Conservation (phyloP, 2,888 invertebrate genomes). For the Dryobotodes eremita region DNA sequence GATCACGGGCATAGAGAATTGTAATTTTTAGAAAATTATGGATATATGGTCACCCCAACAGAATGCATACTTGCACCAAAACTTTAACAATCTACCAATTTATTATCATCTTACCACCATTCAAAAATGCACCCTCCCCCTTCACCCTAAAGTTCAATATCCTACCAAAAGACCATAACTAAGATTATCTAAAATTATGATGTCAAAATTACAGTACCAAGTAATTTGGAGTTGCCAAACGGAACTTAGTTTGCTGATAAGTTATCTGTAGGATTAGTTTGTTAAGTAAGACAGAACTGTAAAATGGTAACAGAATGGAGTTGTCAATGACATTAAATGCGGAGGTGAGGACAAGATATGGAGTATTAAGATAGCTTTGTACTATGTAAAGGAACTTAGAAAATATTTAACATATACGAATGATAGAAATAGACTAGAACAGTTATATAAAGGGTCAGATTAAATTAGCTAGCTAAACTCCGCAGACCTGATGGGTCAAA, state of each 20-base stretch:
- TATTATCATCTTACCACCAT: conserved; percentile 36
- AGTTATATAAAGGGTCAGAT: too few relatives aligned
- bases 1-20: too few relatives aligned
- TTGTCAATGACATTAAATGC: conserved; percentile 28
- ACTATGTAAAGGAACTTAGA: not conserved
- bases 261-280: conserved; percentile 57
- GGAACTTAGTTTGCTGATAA: conserved; percentile 60
- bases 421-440: not conserved
- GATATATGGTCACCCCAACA: conserved; percentile 68
- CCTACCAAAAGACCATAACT: conserved; percentile 32
- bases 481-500: too few relatives aligned
- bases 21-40: not conserved
- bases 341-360: conserved; percentile 28
- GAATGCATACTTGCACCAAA: conserved; percentile 67
- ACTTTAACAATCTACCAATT: conserved; percentile 61
- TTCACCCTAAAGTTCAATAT: conserved; percentile 64
- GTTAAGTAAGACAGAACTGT: conserved; percentile 37
- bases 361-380: conserved; percentile 11
- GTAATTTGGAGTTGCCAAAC: conserved; percentile 66
- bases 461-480: too few relatives aligned
- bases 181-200: conserved; percentile 81
- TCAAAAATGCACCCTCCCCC: conserved; percentile 62
- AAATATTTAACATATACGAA: not conserved
- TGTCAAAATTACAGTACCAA: conserved; percentile 74
- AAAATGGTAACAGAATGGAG: conserved; percentile 45